Evolutionary conservation across 1,140 invertebrate species (phyloP).

Genomic region (Thrips palmi): DNA sequence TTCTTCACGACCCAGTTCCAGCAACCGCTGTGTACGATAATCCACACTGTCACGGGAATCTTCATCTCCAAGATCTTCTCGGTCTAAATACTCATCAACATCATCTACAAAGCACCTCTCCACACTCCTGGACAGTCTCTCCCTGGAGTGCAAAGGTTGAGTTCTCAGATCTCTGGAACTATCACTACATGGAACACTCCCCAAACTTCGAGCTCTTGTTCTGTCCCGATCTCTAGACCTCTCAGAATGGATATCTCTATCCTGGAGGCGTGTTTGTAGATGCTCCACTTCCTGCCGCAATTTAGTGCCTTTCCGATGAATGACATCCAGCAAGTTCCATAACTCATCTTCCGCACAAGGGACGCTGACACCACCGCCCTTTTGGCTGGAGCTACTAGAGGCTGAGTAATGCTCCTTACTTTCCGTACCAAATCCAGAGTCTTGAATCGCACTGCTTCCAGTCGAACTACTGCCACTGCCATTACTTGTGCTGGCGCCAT

Average conservation of each 20-base stretch:
- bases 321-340: conserved; percentile 67
- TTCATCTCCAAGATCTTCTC: no score
- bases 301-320: conserved; percentile 55
- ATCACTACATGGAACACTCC: background rate
- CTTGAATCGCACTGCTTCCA: conserved; percentile 13
- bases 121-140: no score
- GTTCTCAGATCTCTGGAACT: background rate
- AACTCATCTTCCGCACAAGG: conserved; percentile 56
- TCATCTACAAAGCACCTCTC: no score
- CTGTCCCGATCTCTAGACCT: conserved; percentile 10
- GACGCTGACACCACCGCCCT: conserved; percentile 13
- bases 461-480: background rate
- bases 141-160: no score
- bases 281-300: conserved; percentile 51
- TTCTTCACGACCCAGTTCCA: conserved; percentile 10
- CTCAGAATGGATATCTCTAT: conserved; percentile 10
- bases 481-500: background rate
- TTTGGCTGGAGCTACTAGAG: conserved; percentile 26
- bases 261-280: no score
- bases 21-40: conserved; percentile 13
- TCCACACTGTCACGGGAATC: conserved; percentile 1
- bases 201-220: conserved; percentile 9
- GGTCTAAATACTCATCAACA: no score
- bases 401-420: conserved; percentile 27
- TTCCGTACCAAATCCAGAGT: conserved; percentile 35